These are phyloP conservation scores for Corydoras sp. DNA, from an alignment of 2,113 vertebrate species.

Conservation along the genomic window DNA sequence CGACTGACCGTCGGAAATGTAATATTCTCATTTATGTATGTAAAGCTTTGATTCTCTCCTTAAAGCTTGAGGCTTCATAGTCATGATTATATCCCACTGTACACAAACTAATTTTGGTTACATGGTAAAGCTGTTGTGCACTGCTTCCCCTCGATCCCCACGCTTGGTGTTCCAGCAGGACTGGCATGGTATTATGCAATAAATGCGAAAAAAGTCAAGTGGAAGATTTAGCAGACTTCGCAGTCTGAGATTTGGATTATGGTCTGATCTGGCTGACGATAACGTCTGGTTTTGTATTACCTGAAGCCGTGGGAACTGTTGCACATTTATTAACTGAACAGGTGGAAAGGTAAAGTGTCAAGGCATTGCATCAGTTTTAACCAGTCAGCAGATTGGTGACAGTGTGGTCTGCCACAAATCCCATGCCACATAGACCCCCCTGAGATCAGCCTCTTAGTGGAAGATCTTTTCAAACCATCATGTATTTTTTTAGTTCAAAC, in stretches of 20 bases:
- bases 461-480: neutral
- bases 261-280: neutral
- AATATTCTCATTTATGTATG: too few relatives aligned
- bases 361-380: neutral
- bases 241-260: neutral
- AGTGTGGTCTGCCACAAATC: neutral
- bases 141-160: neutral
- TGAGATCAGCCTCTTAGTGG: neutral
- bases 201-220: neutral
- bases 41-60: too few relatives aligned
- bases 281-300: neutral
- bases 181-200: neutral
- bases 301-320: neutral
- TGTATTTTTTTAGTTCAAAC: too few relatives aligned
- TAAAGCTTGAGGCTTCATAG: too few relatives aligned
- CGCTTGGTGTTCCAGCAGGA: neutral
- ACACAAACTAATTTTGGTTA: too few relatives aligned
- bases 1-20: too few relatives aligned
- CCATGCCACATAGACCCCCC: neutral
- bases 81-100: too few relatives aligned
- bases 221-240: neutral
- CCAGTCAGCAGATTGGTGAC: neutral
- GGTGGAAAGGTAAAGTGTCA: neutral
- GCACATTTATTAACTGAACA: neutral
- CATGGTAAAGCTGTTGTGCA: too few relatives aligned